These are phyloP conservation scores for Rhynchopsitta pachyrhyncha DNA, from an alignment of 2,113 vertebrate species.

Conservation along the genomic window DNA sequence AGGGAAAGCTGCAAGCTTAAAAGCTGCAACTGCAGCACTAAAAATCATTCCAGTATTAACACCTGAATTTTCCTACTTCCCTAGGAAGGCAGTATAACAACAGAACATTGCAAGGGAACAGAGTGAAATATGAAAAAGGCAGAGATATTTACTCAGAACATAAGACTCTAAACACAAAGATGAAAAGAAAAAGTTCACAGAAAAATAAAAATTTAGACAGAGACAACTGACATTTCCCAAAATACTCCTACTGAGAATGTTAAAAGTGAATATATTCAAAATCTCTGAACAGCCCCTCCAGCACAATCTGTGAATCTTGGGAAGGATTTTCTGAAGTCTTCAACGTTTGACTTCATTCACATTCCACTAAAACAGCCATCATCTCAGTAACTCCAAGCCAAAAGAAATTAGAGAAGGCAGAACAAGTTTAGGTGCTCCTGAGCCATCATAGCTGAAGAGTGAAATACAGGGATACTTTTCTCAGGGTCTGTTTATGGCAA, in stretches of 20 bases:
- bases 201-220: background rate
- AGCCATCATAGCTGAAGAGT: background rate
- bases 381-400: background rate
- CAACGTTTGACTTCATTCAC: background rate
- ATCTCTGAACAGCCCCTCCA: background rate
- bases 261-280: background rate
- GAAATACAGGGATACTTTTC: background rate
- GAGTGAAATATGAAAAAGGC: background rate
- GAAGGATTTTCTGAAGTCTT: background rate
- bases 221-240: background rate
- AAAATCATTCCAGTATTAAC: background rate
- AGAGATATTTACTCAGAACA: background rate
- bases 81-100: background rate
- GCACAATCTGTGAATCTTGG: no score
- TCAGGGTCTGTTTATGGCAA: background rate
- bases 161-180: background rate
- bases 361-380: background rate
- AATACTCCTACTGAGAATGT: background rate
- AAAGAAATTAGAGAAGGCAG: background rate
- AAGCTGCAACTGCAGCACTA: background rate
- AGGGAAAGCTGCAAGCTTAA: background rate
- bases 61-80: background rate
- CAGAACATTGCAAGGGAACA: background rate
- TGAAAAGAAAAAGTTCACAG: background rate
- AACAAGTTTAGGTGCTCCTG: background rate